phyloP scores from a whole-genome alignment of 2,113 vertebrate species.

The Sterrhoptilus dennistouni region DNA sequence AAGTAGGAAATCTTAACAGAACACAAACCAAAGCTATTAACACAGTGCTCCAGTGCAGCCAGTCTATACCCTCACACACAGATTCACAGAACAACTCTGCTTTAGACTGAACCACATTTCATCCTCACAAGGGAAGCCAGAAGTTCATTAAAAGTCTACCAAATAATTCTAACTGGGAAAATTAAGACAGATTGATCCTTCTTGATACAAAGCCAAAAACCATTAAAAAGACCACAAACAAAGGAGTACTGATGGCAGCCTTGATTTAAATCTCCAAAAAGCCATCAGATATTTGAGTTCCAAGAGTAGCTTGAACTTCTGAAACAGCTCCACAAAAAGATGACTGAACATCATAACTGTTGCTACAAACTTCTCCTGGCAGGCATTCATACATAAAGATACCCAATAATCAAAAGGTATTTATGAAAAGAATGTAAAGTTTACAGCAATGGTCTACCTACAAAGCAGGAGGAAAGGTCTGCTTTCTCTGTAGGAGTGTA shows the following conservation, averaged over 20 bases:
- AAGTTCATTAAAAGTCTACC: not conserved
- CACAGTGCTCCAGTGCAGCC: not conserved
- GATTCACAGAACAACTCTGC: not conserved
- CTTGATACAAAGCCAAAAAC: not conserved
- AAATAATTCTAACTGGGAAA: not conserved
- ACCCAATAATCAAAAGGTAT: not conserved
- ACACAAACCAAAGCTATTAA: not conserved
- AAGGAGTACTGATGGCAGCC: not conserved
- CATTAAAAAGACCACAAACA: not conserved
- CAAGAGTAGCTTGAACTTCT: not conserved
- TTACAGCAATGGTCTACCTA: not conserved
- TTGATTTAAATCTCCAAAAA: not conserved
- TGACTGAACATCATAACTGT: not conserved
- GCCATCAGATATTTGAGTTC: not conserved
- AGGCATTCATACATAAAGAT: not conserved
- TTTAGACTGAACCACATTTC: not conserved
- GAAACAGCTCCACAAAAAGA: not conserved
- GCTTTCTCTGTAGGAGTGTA: not conserved
- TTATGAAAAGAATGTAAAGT: not conserved
- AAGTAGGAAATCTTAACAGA: not conserved
- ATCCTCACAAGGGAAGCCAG: not conserved
- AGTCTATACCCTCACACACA: not conserved
- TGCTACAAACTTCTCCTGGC: not conserved
- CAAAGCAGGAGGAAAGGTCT: not conserved
- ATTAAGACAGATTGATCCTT: not conserved